A percentile compares a stretch with the other conserved stretches of the same genome.
Conservation (phyloP, 2,113 vertebrate species). For the Pithys albifrons region DNA sequence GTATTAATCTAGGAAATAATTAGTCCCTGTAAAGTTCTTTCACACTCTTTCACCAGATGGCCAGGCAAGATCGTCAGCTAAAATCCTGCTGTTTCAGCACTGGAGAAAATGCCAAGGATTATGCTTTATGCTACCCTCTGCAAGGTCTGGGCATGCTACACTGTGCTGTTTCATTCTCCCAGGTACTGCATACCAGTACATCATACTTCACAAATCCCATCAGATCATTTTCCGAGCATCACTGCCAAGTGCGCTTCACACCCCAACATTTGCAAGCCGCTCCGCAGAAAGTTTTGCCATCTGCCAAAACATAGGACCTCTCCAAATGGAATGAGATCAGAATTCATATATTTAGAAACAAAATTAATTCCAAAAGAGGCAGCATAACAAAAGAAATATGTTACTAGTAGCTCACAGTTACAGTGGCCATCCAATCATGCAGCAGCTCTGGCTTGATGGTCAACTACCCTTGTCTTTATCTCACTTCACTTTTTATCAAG, state of each 20-base stretch:
- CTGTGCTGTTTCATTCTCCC: not conserved
- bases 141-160: not conserved
- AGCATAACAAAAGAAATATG: not conserved
- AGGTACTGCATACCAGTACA: not conserved
- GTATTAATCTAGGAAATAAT: constrained; percentile 72
- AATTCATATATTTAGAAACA: constrained; percentile 29
- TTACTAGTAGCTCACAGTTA: not conserved
- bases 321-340: constrained; percentile 9
- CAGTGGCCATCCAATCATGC: rapidly evolving
- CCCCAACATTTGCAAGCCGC: not conserved
- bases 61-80: constrained; percentile 66
- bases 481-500: not conserved
- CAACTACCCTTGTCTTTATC: not conserved
- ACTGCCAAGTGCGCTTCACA: not conserved
- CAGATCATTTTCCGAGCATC: not conserved
- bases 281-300: constrained; percentile 17
- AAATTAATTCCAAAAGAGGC: not conserved
- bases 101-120: constrained; percentile 32
- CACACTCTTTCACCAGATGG: constrained; percentile 70
- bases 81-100: constrained; percentile 73
- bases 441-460: not conserved
- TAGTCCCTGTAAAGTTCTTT: constrained; percentile 59
- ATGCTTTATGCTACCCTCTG: constrained; percentile 19
- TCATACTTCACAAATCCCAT: not conserved
- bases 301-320: constrained; percentile 6